Evolutionary conservation across 2,797 vertebrate species (phyloP).

Genomic region (Xyrichtys novacula): DNA sequence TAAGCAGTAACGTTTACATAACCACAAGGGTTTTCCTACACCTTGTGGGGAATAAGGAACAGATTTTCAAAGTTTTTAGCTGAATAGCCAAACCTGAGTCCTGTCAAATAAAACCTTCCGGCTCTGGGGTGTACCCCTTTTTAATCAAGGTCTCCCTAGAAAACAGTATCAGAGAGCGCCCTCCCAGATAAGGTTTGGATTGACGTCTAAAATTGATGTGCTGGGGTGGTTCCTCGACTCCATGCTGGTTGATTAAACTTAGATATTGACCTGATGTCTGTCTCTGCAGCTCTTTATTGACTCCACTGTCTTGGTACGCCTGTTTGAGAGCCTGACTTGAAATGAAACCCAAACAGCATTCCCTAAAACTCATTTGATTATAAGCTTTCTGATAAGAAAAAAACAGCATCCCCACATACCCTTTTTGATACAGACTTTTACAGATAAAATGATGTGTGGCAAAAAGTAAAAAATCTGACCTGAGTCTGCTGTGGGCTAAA

Average conservation of each 20-base stretch:
- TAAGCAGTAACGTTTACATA: no score
- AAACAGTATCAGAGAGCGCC: neutral
- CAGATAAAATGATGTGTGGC: neutral
- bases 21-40: no score
- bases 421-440: neutral
- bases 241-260: constrained; percentile 37
- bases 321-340: neutral
- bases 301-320: neutral
- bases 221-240: constrained; percentile 14
- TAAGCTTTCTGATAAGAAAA: neutral
- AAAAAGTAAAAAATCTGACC: neutral
- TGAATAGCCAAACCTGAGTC: neutral
- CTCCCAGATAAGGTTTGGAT: neutral
- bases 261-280: constrained; percentile 26
- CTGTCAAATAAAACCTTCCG: neutral
- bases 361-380: neutral
- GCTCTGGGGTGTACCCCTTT: neutral
- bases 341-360: neutral
- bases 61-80: neutral
- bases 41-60: neutral
- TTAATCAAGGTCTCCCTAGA: constrained; percentile 14
- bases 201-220: constrained; percentile 35
- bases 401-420: neutral
- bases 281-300: constrained; percentile 19
- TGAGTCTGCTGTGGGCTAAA: neutral